These are phyloP conservation scores for Agrypnia vestita DNA, from an alignment of 1,140 invertebrate genomes.

Conservation along the genomic window DNA sequence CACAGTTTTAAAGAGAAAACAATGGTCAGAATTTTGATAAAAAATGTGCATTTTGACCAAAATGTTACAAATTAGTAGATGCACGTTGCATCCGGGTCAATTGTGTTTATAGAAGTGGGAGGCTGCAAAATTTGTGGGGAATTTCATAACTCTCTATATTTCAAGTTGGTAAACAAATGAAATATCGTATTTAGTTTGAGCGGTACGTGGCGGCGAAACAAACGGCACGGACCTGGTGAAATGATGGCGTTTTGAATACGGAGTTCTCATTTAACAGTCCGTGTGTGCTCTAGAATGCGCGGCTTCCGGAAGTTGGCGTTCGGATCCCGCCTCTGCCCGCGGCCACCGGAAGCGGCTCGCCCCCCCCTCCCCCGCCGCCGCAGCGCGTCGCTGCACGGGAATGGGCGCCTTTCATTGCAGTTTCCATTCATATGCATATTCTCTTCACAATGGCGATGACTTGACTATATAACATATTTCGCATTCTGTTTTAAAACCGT, in stretches of 20 bases:
- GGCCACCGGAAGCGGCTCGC: constrained; percentile 25
- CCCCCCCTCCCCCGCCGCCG: neutral
- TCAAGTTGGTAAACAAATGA: neutral
- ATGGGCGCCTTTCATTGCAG: constrained; percentile 27
- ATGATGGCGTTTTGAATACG: constrained; percentile 30
- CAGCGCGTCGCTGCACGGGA: constrained; percentile 14
- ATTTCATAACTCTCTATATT: neutral
- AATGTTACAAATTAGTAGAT: no score
- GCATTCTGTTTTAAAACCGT: neutral
- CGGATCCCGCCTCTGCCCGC: constrained; percentile 2
- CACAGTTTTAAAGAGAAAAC: no score
- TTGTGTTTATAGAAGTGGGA: no score
- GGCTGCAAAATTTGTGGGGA: no score
- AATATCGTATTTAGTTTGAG: neutral
- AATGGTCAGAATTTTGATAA: no score
- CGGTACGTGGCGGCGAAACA: neutral
- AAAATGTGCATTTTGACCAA: no score
- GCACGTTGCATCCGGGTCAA: no score
- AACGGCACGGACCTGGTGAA: neutral
- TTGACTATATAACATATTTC: neutral
- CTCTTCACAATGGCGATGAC: neutral
- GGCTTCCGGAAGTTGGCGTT: constrained; percentile 27
- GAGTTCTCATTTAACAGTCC: neutral
- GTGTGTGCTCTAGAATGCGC: constrained; percentile 34
- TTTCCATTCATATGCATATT: constrained; percentile 36